Conservation (phyloP, 1,140 invertebrate genomes). For the Triops longicaudatus region DNA sequence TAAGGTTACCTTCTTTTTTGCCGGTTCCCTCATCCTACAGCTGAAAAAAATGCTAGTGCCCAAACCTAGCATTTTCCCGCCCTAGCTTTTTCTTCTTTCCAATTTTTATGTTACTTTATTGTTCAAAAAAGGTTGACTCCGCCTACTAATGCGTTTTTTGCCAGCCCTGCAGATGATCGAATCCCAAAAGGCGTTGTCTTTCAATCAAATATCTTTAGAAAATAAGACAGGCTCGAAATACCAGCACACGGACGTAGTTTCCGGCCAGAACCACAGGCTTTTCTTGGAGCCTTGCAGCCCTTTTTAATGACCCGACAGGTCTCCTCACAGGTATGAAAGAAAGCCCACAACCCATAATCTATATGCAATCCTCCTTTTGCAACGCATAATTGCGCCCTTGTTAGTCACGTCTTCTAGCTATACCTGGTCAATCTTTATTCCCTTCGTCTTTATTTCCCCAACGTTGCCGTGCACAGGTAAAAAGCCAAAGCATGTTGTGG, state of each 20-base stretch:
- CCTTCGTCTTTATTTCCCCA: neutral
- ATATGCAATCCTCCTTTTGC: neutral
- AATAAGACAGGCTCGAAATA: neutral
- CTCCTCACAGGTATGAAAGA: neutral
- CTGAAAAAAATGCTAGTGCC: neutral
- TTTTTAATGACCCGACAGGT: neutral
- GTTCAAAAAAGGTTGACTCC: neutral
- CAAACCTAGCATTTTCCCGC: neutral
- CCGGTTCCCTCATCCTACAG: too few species aligned
- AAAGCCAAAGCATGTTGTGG: neutral
- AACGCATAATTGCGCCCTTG: neutral
- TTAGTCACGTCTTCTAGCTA: neutral
- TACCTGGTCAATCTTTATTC: neutral
- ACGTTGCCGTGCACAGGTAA: neutral
- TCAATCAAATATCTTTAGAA: neutral
- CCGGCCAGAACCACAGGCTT: neutral
- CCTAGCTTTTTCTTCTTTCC: neutral
- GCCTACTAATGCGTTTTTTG: neutral
- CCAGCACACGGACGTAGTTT: neutral
- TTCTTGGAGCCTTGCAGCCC: neutral
- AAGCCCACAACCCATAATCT: neutral
- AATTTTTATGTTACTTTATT: neutral
- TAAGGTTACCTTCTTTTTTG: neutral
- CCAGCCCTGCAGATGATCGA: neutral
- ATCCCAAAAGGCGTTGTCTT: slow-evolving; percentile 11